phyloP scores from a whole-genome alignment of 2,113 vertebrate species.

The Addax nasomaculatus region DNA sequence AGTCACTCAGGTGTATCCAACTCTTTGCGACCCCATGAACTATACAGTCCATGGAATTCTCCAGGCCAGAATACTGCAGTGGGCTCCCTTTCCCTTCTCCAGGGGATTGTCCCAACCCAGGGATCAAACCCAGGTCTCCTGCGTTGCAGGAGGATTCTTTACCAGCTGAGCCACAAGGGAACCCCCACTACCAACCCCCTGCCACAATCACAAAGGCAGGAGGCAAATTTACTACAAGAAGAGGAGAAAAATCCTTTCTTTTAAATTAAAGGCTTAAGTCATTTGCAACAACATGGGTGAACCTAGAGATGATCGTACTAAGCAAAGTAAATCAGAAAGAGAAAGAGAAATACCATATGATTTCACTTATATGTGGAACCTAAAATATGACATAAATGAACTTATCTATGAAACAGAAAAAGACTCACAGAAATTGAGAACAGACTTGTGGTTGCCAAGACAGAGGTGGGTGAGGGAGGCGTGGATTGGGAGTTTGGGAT shows the following conservation, averaged over 20 bases:
- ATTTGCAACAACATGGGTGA: background rate
- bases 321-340: background rate
- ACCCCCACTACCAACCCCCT: fast-evolving
- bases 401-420: background rate
- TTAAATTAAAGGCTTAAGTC: background rate
- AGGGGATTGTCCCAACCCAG: background rate
- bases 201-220: background rate
- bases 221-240: background rate
- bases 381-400: background rate
- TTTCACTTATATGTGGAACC: background rate
- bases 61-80: background rate
- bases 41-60: background rate
- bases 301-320: background rate
- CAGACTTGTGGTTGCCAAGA: background rate
- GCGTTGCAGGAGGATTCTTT: background rate
- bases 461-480: background rate
- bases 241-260: background rate
- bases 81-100: background rate
- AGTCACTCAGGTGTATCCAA: background rate
- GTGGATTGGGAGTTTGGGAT: background rate
- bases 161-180: background rate
- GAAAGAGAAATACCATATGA: background rate
- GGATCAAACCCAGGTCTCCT: background rate
- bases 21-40: background rate
- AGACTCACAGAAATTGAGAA: background rate